Evolutionary conservation across 2,888 invertebrate species (phyloP).

Genomic region (Ormyrus rosae): DNA sequence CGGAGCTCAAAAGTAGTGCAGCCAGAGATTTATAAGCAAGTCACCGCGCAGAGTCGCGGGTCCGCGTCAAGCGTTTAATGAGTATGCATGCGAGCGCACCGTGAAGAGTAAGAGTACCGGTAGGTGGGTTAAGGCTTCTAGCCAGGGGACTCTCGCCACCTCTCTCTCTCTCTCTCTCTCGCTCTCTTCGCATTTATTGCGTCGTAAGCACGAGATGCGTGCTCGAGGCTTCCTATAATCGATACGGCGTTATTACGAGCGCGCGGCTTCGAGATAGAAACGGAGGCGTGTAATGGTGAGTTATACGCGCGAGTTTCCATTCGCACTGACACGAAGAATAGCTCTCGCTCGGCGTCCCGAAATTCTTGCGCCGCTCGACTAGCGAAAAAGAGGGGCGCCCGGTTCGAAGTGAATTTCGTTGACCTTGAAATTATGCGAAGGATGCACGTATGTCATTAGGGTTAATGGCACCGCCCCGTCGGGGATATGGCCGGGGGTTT

Average conservation of each 20-base stretch:
- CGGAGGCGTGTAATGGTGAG: slow-evolving; percentile 41
- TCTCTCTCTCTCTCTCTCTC: slow-evolving; percentile 10
- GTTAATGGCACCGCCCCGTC: slow-evolving; percentile 1
- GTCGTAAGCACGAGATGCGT: not conserved
- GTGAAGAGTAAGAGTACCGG: slow-evolving; percentile 3
- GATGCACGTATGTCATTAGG: slow-evolving; percentile 23
- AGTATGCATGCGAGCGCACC: slow-evolving; percentile 35
- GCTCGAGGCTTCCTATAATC: slow-evolving; percentile 54
- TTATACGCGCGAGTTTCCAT: slow-evolving; percentile 43
- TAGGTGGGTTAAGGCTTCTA: slow-evolving; percentile 18
- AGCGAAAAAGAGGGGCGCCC: not conserved
- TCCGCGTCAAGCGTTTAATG: slow-evolving; percentile 45
- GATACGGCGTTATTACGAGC: slow-evolving; percentile 52
- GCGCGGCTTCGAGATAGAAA: slow-evolving; percentile 2
- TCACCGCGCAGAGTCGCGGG: slow-evolving; percentile 22
- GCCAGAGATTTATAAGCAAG: not conserved
- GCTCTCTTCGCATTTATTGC: slow-evolving; percentile 40
- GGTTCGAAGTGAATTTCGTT: not conserved
- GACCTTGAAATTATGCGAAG: slow-evolving; percentile 23
- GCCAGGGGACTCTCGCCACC: slow-evolving; percentile 30
- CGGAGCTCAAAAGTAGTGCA: too few relatives aligned
- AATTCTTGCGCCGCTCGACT: too few relatives aligned
- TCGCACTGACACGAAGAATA: not conserved
- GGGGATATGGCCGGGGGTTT: not conserved
- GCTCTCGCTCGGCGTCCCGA: too few relatives aligned